Evolutionary conservation across 2,797 vertebrate species (phyloP).

Genomic region (Cyclura pinguis): DNA sequence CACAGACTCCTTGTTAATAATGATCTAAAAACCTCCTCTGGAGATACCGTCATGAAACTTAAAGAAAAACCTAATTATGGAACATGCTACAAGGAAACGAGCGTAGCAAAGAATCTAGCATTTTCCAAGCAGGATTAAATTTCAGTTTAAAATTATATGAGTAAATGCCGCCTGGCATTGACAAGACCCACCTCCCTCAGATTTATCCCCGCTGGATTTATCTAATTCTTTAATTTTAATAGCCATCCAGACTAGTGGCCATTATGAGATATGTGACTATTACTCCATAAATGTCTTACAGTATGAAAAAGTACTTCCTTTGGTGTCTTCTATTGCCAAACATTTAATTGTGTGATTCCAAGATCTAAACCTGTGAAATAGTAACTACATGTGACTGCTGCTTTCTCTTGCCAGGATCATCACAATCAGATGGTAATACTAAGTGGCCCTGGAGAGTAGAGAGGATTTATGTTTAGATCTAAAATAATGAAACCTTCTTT

Average conservation of each 20-base stretch:
- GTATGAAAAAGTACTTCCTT: background rate
- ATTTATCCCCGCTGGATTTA: background rate
- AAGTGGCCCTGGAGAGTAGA: background rate
- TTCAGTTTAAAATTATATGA: background rate
- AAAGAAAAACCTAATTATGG: background rate
- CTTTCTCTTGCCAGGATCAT: slow-evolving; percentile 30
- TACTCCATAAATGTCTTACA: background rate
- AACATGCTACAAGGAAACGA: background rate
- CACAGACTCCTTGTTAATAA: too few relatives aligned
- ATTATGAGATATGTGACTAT: background rate
- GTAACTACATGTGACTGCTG: background rate
- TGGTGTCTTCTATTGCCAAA: background rate
- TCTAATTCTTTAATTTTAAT: background rate
- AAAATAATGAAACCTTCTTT: slow-evolving; percentile 10
- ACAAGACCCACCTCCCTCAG: background rate
- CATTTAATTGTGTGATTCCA: background rate
- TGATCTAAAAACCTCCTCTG: too few relatives aligned
- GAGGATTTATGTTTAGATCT: slow-evolving; percentile 5
- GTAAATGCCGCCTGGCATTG: background rate
- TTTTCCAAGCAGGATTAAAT: background rate
- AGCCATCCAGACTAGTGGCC: background rate
- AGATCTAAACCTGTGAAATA: background rate
- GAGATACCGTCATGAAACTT: background rate
- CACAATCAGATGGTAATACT: background rate
- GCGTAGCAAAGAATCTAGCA: background rate